phyloP scores from a whole-genome alignment of 2,113 vertebrate genomes.

The Galbula dea region DNA sequence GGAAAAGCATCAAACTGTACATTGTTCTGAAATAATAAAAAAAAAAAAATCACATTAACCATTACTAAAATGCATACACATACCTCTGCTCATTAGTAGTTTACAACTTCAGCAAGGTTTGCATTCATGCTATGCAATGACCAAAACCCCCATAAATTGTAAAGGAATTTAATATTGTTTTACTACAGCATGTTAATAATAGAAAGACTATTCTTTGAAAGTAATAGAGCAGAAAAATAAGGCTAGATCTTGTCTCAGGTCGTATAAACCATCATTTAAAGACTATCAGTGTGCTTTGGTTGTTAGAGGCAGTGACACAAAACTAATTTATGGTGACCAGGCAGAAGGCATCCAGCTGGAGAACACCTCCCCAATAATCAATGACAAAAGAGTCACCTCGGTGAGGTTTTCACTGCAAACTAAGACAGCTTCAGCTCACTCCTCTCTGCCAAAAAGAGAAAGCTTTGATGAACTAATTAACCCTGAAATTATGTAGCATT shows the following conservation, averaged over 20 bases:
- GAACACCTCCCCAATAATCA: slow-evolving; percentile 40
- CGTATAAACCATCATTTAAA: slow-evolving; percentile 40
- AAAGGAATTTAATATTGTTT: slow-evolving; percentile 8
- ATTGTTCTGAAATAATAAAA: neutral
- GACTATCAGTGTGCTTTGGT: slow-evolving; percentile 20
- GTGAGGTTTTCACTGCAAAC: neutral
- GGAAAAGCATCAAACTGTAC: neutral
- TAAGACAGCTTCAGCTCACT: neutral
- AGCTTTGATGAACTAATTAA: neutral
- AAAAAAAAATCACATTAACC: neutral
- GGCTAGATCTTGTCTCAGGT: slow-evolving; percentile 14
- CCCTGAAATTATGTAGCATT: neutral
- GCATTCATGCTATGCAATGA: neutral
- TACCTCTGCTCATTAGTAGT: neutral
- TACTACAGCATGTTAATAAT: neutral
- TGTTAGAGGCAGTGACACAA: slow-evolving; percentile 47
- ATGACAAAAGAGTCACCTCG: slow-evolving; percentile 63
- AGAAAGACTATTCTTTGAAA: slow-evolving; percentile 9
- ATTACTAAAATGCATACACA: neutral
- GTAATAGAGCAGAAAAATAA: slow-evolving; percentile 39
- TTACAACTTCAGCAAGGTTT: neutral
- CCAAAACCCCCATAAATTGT: neutral
- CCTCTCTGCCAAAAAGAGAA: neutral
- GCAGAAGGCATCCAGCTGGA: slow-evolving; percentile 41
- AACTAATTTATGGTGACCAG: slow-evolving; percentile 31